Conservation (phyloP, 2,113 vertebrate genomes). For the Tachycineta bicolor region DNA sequence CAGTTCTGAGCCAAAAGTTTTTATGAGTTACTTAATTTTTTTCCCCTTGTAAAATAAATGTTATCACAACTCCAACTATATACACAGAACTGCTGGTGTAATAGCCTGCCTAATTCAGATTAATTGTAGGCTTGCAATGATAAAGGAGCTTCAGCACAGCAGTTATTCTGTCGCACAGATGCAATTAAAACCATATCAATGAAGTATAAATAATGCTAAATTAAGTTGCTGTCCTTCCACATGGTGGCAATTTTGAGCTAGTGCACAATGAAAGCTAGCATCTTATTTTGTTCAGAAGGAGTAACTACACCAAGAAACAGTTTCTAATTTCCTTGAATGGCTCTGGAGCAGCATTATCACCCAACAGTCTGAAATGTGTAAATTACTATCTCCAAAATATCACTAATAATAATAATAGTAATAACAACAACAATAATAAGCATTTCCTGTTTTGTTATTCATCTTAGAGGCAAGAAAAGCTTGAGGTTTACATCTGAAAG, state of each 20-base stretch:
- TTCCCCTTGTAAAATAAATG: not conserved
- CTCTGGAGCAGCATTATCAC: not conserved
- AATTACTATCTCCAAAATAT: constrained; percentile 11
- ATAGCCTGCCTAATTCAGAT: constrained; percentile 66
- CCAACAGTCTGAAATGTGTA: not conserved
- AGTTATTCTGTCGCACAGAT: constrained; percentile 33
- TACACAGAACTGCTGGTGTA: constrained; percentile 2
- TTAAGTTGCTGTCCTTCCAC: constrained; percentile 63
- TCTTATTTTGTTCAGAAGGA: constrained; percentile 30
- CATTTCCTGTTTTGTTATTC: not conserved
- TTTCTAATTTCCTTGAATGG: constrained; percentile 43
- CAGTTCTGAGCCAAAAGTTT: not conserved
- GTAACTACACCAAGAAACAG: constrained; percentile 20
- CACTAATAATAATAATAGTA: constrained; percentile 20
- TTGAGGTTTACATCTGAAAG: constrained; percentile 21
- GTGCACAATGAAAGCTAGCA: constrained; percentile 4
- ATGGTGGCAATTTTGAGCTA: constrained; percentile 78
- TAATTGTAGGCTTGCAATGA: constrained; percentile 45
- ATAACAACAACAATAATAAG: constrained; percentile 32
- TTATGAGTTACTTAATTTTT: not conserved
- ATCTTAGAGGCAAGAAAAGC: not conserved
- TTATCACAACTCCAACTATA: not conserved
- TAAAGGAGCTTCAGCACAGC: constrained; percentile 55
- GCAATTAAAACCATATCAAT: constrained; percentile 53
- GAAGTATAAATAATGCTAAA: constrained; percentile 13